phyloP scores from a whole-genome alignment of 2,888 invertebrate genomes.

The Limnephilus auricula region DNA sequence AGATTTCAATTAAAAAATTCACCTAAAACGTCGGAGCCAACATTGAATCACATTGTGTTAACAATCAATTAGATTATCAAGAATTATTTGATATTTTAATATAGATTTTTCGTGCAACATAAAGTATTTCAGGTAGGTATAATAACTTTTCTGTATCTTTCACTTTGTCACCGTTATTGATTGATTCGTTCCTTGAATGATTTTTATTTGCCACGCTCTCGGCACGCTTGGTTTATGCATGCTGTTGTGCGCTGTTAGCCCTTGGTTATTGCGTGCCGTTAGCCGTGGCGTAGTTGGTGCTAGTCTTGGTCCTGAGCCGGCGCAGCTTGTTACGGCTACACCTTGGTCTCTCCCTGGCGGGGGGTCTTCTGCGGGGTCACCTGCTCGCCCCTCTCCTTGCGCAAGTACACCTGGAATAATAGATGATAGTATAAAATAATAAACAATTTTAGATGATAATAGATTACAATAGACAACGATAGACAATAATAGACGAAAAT shows the following conservation, averaged over 20 bases:
- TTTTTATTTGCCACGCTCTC: background rate
- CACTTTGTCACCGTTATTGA: background rate
- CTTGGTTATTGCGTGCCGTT: background rate
- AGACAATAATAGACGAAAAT: too few relatives aligned
- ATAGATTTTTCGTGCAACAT: too few relatives aligned
- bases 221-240: background rate
- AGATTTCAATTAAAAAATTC: background rate
- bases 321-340: slow-evolving; percentile 56
- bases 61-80: background rate
- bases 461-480: too few relatives aligned
- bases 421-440: background rate
- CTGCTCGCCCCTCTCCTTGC: slow-evolving; percentile 74
- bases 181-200: background rate
- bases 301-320: background rate
- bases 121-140: too few relatives aligned
- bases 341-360: slow-evolving; percentile 72
- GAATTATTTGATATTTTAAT: background rate
- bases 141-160: background rate
- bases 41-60: background rate
- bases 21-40: background rate
- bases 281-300: background rate
- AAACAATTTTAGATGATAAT: background rate
- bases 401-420: slow-evolving; percentile 73
- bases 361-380: slow-evolving; percentile 65
- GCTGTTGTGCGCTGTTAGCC: slow-evolving; percentile 6